A percentile compares a stretch with the other conserved stretches of the same genome.
phyloP scores from a whole-genome alignment of 2,888 invertebrate genomes.

The Ochropleura plecta region DNA sequence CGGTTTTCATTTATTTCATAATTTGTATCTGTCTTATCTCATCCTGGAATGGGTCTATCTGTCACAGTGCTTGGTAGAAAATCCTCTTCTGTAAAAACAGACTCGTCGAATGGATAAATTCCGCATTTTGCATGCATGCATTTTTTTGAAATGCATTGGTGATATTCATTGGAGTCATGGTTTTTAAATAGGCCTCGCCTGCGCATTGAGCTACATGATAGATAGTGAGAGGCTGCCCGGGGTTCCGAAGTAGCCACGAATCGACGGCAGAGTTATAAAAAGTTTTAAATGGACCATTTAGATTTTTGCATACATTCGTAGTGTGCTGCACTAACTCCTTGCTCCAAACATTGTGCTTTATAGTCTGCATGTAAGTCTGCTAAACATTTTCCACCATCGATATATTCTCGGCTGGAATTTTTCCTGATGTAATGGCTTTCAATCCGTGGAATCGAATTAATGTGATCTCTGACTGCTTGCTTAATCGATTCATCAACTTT shows the following conservation, averaged over 20 bases:
- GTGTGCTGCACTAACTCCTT: conserved; percentile 1
- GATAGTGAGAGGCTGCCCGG: conserved; percentile 29
- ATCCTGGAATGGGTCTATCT: conserved; percentile 16
- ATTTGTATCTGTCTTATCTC: background rate
- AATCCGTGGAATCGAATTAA: background rate
- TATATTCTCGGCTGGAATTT: conserved; percentile 5
- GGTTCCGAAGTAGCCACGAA: conserved; percentile 27
- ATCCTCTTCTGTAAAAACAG: conserved; percentile 62
- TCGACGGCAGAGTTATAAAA: conserved; percentile 40
- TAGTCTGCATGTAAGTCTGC: conserved; percentile 13
- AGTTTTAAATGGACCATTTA: no score
- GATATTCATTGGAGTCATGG: conserved; percentile 41
- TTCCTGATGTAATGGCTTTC: background rate
- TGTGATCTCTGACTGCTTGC: background rate
- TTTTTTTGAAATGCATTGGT: conserved; percentile 38
- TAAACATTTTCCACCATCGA: conserved; percentile 3
- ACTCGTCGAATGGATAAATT: conserved; percentile 70
- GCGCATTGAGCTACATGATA: conserved; percentile 38
- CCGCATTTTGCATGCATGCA: no score
- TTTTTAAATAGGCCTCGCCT: conserved; percentile 29
- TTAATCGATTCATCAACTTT: background rate
- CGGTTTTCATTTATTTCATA: conserved; percentile 2
- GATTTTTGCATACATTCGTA: conserved; percentile 3
- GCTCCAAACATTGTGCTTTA: conserved; percentile 20
- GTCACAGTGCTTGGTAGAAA: conserved; percentile 23